Conservation (phyloP, 2,113 vertebrate genomes). For the Erythrocebus patas region DNA sequence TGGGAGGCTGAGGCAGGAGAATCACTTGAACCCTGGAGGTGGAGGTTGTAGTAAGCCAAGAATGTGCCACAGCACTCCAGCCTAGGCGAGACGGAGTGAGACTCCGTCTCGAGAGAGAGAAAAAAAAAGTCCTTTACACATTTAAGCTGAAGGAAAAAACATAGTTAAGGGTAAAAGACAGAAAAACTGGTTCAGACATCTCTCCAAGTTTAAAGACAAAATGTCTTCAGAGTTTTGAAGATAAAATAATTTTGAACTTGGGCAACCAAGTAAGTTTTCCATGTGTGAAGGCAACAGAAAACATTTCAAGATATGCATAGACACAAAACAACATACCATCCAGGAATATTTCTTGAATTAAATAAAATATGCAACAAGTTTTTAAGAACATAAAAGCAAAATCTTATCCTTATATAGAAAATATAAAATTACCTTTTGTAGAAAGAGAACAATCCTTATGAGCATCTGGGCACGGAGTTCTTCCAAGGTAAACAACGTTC, state of each 20-base stretch:
- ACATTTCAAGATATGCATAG: not conserved
- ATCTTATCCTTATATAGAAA: not conserved
- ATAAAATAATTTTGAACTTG: conserved; percentile 34
- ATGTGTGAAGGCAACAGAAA: not conserved
- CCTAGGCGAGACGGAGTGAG: too few relatives aligned
- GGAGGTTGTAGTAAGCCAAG: too few relatives aligned
- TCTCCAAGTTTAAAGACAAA: conserved; percentile 14
- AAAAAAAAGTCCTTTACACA: not conserved
- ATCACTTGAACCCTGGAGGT: too few relatives aligned
- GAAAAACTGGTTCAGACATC: not conserved
- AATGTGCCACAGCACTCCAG: too few relatives aligned
- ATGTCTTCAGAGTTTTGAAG: not conserved
- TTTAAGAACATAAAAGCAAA: not conserved
- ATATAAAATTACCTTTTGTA: conserved; percentile 92
- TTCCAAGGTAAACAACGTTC: conserved; percentile 95
- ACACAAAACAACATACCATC: not conserved
- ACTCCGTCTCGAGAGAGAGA: too few relatives aligned
- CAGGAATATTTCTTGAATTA: not conserved
- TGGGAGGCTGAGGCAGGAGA: too few relatives aligned
- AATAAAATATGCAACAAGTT: not conserved
- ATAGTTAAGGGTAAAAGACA: not conserved
- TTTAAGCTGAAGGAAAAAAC: not conserved
- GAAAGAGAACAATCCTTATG: conserved; percentile 94
- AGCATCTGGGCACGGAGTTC: conserved; percentile 94
- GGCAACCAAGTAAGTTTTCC: not conserved